These are phyloP conservation scores for Tychaedon coryphoeus DNA, from an alignment of 2,113 vertebrate genomes.

Conservation along the genomic window DNA sequence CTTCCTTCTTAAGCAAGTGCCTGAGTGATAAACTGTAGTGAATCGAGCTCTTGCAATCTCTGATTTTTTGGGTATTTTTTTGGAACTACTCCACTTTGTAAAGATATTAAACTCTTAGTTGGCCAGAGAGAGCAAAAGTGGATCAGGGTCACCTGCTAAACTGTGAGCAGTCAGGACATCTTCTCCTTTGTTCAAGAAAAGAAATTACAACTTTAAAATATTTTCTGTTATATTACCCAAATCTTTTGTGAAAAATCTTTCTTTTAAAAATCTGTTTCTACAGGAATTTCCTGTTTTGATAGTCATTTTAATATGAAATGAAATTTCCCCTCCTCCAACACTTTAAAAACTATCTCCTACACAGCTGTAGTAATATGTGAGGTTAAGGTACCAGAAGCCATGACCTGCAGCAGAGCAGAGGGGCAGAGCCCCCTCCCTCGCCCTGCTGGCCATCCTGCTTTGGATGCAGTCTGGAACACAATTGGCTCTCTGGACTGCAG, in stretches of 20 bases:
- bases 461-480: background rate
- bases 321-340: background rate
- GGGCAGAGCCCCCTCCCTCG: background rate
- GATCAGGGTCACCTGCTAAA: background rate
- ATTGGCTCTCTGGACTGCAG: background rate
- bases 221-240: background rate
- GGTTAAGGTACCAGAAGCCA: background rate
- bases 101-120: background rate
- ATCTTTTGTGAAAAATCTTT: background rate
- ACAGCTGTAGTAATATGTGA: background rate
- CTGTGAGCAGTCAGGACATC: background rate
- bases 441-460: background rate
- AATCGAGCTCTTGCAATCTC: background rate
- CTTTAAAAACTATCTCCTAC: background rate
- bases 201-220: background rate
- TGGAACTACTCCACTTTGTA: background rate
- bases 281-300: background rate
- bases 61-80: background rate
- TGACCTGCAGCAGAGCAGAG: background rate
- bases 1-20: background rate
- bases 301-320: background rate
- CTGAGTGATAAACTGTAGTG: background rate
- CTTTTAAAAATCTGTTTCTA: background rate
- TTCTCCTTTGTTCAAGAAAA: background rate
- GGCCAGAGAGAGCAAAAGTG: background rate